Percentiles rank a stretch among this genome's conserved stretches.
Conservation (phyloP, 1,140 invertebrate species). For the Megathymus violae region DNA sequence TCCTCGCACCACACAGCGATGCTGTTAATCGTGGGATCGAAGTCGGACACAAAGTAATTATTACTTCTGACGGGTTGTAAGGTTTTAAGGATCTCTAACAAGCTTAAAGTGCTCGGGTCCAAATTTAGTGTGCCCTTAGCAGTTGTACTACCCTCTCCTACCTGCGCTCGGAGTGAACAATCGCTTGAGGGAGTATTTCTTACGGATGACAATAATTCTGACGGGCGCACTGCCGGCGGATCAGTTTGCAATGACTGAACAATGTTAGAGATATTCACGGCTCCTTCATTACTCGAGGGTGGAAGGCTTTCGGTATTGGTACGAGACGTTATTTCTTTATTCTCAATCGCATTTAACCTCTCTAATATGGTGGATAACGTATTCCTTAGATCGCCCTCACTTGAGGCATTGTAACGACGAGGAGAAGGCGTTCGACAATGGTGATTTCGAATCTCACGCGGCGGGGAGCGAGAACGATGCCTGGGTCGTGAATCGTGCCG, state of each 20-base stretch:
- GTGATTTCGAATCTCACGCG: neutral
- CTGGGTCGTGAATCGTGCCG: neutral
- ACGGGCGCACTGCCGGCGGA: too few species aligned
- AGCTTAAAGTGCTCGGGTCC: neutral
- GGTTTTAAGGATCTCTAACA: neutral
- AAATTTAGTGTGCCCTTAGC: neutral
- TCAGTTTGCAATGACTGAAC: neutral
- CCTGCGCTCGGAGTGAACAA: neutral
- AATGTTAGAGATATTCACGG: neutral
- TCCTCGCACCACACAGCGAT: slow-evolving; percentile 35
- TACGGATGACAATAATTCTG: neutral
- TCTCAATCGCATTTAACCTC: neutral
- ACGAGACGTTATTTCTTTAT: neutral
- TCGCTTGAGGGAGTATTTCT: neutral
- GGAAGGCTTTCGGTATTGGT: neutral
- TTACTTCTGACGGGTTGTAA: too few species aligned
- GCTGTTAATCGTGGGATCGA: slow-evolving; percentile 33
- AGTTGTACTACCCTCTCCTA: neutral
- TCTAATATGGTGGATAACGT: neutral
- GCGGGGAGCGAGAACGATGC: neutral
- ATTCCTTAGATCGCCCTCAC: neutral
- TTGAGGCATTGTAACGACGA: neutral
- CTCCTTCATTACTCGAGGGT: neutral
- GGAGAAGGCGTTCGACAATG: neutral
- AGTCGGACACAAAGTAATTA: slow-evolving; percentile 33